Conservation (phyloP, 2,113 vertebrate species). For the Megatriorchis doriae region DNA sequence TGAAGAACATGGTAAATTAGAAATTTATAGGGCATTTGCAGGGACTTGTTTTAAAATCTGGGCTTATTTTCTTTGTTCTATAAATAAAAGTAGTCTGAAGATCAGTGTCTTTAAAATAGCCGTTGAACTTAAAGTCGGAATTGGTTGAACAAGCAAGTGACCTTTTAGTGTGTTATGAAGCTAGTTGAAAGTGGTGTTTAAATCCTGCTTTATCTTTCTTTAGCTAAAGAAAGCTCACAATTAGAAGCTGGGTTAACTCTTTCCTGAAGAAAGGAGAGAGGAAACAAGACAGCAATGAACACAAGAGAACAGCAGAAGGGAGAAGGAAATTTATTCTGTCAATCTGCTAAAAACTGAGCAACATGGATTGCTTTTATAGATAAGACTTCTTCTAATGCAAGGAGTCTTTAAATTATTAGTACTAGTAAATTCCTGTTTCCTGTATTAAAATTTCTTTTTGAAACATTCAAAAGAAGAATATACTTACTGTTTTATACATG, state of each 20-base stretch:
- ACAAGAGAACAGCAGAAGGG: neutral
- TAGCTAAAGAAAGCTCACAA: slow-evolving; percentile 24
- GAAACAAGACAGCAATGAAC: neutral
- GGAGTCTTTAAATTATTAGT: neutral
- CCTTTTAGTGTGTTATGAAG: slow-evolving; percentile 38
- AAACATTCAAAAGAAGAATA: neutral
- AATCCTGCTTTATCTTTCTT: slow-evolving; percentile 43
- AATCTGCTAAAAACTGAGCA: neutral
- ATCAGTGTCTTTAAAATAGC: slow-evolving; percentile 35
- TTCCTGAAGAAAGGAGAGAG: neutral
- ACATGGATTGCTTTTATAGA: neutral
- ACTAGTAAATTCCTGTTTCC: neutral
- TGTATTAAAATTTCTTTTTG: neutral
- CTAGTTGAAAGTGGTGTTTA: slow-evolving; percentile 42
- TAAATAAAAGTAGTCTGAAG: slow-evolving; percentile 12
- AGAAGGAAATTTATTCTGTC: neutral
- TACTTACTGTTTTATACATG: neutral
- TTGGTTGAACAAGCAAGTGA: slow-evolving; percentile 36
- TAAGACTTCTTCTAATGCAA: neutral
- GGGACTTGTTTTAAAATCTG: neutral
- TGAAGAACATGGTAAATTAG: neutral
- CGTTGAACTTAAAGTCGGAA: neutral
- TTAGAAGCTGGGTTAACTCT: slow-evolving; percentile 16
- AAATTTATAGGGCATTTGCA: neutral
- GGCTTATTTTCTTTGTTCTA: neutral